Percentiles rank a stretch among this genome's conserved stretches.
phyloP scores from a whole-genome alignment of 2,888 invertebrate genomes.

The Sphaerophoria taeniata region DNA sequence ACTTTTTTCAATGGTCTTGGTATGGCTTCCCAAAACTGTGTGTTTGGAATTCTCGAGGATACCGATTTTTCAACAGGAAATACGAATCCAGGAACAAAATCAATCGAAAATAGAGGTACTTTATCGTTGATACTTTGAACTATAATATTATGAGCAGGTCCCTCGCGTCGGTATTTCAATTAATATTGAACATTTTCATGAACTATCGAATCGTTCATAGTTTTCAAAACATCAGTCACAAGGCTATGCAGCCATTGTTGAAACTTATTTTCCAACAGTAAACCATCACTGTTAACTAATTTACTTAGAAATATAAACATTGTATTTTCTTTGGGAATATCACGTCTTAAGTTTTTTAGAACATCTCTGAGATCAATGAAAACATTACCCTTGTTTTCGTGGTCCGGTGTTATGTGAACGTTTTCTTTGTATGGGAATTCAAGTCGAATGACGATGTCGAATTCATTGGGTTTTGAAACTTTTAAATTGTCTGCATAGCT shows the following conservation, averaged over 20 bases:
- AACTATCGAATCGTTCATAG: not conserved
- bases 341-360: not conserved
- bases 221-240: not conserved
- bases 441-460: slow-evolving; percentile 40
- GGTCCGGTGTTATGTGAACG: slow-evolving; percentile 14
- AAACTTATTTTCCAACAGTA: slow-evolving; percentile 40
- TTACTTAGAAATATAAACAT: slow-evolving; percentile 16
- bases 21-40: slow-evolving; percentile 36
- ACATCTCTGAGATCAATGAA: slow-evolving; percentile 35
- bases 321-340: not conserved
- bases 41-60: not conserved
- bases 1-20: slow-evolving; percentile 33
- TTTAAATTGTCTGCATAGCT: slow-evolving; percentile 61
- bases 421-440: slow-evolving; percentile 6
- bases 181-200: not conserved
- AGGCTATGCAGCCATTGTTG: slow-evolving; percentile 30
- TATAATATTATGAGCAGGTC: slow-evolving; percentile 46
- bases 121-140: slow-evolving; percentile 14
- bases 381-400: slow-evolving; percentile 37
- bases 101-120: slow-evolving; percentile 18
- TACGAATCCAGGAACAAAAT: slow-evolving; percentile 49
- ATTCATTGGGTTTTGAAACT: slow-evolving; percentile 50
- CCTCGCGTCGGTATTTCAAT: slow-evolving; percentile 16
- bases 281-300: not conserved
- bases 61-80: slow-evolving; percentile 21